A percentile compares a stretch with the other conserved stretches of the same genome.
These are phyloP conservation scores for Sclerurus mexicanus DNA, from an alignment of 2,113 vertebrate genomes.

Conservation along the genomic window DNA sequence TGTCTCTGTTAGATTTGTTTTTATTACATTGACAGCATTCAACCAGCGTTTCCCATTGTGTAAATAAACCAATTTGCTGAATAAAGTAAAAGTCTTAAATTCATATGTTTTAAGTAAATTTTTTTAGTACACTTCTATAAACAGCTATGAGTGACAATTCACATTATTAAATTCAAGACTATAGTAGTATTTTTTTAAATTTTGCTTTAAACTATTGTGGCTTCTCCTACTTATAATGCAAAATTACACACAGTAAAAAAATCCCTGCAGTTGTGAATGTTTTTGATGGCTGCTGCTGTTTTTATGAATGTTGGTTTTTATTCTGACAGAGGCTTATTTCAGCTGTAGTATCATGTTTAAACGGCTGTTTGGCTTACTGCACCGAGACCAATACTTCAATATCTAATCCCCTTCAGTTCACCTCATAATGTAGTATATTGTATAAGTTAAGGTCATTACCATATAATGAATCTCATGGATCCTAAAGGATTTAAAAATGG, in stretches of 20 bases:
- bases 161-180: conserved; percentile 60
- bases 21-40: conserved; percentile 78
- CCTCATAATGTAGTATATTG: conserved; percentile 29
- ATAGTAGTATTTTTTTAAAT: conserved; percentile 1
- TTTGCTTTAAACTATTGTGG: conserved; percentile 56
- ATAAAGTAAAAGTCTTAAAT: conserved; percentile 87
- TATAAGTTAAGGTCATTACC: conserved; percentile 7
- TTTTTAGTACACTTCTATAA: conserved; percentile 74
- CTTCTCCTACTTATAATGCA: conserved; percentile 51
- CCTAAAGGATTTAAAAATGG: conserved; percentile 33
- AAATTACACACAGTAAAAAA: conserved; percentile 41
- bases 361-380: conserved; percentile 47
- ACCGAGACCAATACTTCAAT: conserved; percentile 10
- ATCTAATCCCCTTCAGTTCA: conserved; percentile 32
- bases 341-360: conserved; percentile 60
- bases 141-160: conserved; percentile 60
- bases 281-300: conserved; percentile 65
- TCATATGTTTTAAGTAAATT: conserved; percentile 82
- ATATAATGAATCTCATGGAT: conserved; percentile 27
- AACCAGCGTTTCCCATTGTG: conserved; percentile 80
- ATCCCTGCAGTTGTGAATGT: conserved; percentile 58
- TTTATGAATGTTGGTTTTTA: conserved; percentile 66
- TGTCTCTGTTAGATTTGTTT: conserved; percentile 79
- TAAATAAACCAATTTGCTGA: conserved; percentile 85
- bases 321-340: conserved; percentile 51